A percentile compares a stretch with the other conserved stretches of the same genome.
phyloP scores from a whole-genome alignment of 2,888 invertebrate species.

The Tillus elongatus region DNA sequence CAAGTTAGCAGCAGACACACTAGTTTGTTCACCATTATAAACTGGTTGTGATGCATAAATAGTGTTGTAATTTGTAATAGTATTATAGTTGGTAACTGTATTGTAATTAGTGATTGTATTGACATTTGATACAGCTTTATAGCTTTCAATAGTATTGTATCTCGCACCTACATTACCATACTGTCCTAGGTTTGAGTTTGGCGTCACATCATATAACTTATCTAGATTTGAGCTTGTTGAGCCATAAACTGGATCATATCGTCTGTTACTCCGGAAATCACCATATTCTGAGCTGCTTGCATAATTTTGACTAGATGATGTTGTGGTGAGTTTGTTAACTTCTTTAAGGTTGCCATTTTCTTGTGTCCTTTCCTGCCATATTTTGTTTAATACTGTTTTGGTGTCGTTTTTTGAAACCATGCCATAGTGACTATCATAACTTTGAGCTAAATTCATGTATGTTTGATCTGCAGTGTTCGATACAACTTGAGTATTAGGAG shows the following conservation, averaged over 20 bases:
- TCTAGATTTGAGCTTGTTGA: conserved; percentile 19
- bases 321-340: conserved; percentile 18
- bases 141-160: too few species aligned
- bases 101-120: background rate
- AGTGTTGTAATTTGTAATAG: background rate
- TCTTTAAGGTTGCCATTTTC: conserved; percentile 25
- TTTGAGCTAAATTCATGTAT: background rate
- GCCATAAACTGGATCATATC: conserved; percentile 31
- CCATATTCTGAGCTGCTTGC: conserved; percentile 29
- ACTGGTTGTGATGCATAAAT: background rate
- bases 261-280: conserved; percentile 31
- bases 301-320: conserved; percentile 12
- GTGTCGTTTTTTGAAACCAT: conserved; percentile 32
- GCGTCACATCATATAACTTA: background rate
- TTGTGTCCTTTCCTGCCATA: conserved; percentile 43
- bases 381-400: conserved; percentile 41
- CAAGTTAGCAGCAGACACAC: conserved; percentile 11
- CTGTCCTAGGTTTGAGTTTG: conserved; percentile 4
- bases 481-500: background rate
- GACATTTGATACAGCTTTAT: background rate
- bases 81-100: background rate
- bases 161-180: background rate
- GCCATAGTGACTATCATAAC: conserved; percentile 3
- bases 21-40: background rate
- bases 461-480: conserved; percentile 6